These are phyloP conservation scores for Piscicola geometra DNA, from an alignment of 2,888 invertebrate genomes.

Conservation along the genomic window DNA sequence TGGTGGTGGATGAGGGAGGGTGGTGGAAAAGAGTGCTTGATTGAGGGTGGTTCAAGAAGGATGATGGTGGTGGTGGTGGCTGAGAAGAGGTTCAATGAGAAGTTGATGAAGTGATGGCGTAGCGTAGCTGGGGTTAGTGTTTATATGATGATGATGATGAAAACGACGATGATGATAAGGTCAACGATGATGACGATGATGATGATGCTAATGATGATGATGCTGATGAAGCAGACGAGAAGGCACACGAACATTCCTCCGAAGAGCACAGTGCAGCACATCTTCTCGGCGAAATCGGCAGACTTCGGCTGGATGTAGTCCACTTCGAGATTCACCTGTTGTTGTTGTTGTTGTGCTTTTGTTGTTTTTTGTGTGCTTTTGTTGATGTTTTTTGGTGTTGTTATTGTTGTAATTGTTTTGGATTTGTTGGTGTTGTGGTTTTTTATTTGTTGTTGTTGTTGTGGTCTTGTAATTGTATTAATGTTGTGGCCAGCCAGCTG, in stretches of 20 bases:
- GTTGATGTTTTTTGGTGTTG: too few species aligned
- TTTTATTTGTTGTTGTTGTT: too few species aligned
- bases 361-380: too few species aligned
- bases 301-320: conserved; percentile 95
- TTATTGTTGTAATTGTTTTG: too few species aligned
- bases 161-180: background rate
- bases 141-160: background rate
- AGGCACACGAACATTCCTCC: conserved; percentile 35
- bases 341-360: too few species aligned
- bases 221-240: background rate
- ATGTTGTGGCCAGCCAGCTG: too few species aligned
- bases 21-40: too few species aligned
- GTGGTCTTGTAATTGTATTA: too few species aligned
- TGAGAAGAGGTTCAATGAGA: too few species aligned
- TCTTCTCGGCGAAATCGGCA: conserved; percentile 80
- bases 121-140: too few species aligned
- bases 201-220: background rate
- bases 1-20: background rate
- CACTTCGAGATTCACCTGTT: conserved; percentile 71
- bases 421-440: too few species aligned
- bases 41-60: background rate
- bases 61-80: background rate
- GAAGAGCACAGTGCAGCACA: conserved; percentile 80
- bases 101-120: background rate
- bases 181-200: background rate